Evolutionary conservation across 1,140 invertebrate genomes (phyloP).

Genomic region (Leptopilina boulardi): DNA sequence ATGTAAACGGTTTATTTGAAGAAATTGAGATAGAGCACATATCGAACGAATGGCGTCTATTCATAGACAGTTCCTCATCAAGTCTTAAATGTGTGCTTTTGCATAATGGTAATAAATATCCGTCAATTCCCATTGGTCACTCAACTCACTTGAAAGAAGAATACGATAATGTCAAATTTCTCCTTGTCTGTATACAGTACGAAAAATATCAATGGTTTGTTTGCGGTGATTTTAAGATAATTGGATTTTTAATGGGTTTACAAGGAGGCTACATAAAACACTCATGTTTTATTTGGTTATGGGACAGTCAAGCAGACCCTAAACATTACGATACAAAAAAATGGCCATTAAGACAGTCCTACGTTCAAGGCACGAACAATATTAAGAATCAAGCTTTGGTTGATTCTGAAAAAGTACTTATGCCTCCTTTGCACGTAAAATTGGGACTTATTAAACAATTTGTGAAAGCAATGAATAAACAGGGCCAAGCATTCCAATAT

Average conservation of each 20-base stretch:
- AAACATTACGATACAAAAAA: slow-evolving; percentile 62
- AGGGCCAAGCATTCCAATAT: slow-evolving; percentile 59
- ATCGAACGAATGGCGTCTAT: slow-evolving; percentile 55
- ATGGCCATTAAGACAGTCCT: slow-evolving; percentile 58
- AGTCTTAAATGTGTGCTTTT: slow-evolving; percentile 66
- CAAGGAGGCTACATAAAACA: slow-evolving; percentile 72
- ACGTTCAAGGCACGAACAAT: slow-evolving; percentile 59
- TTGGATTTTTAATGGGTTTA: slow-evolving; percentile 63
- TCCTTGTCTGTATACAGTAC: no score
- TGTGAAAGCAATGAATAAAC: slow-evolving; percentile 59
- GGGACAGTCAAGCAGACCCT: slow-evolving; percentile 65
- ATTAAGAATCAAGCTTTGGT: slow-evolving; percentile 59
- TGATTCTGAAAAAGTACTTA: slow-evolving; percentile 59
- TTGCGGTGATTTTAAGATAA: slow-evolving; percentile 66
- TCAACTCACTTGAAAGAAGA: no score
- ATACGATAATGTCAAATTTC: slow-evolving; percentile 37
- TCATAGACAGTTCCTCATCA: slow-evolving; percentile 60
- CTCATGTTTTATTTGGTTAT: slow-evolving; percentile 68
- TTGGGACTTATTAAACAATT: slow-evolving; percentile 64
- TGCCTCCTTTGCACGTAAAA: slow-evolving; percentile 69
- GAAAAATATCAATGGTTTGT: slow-evolving; percentile 59
- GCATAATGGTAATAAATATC: slow-evolving; percentile 64
- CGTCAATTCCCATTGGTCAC: slow-evolving; percentile 59
- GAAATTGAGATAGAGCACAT: slow-evolving; percentile 15
- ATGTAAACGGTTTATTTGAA: slow-evolving; percentile 36